phyloP scores from a whole-genome alignment of 1,140 invertebrate genomes.

The Neodiprion pinetum region DNA sequence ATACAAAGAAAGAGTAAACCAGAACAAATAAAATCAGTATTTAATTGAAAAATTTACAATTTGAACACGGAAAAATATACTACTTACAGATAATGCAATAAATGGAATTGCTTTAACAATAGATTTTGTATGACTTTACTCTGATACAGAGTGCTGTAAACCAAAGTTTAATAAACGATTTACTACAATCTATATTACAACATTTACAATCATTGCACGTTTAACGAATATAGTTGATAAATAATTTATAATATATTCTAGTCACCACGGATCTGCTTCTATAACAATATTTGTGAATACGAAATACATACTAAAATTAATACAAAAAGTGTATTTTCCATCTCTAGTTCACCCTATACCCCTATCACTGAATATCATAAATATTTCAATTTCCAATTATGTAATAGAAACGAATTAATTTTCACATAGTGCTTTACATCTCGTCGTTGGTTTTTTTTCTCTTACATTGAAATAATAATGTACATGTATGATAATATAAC shows the following conservation, averaged over 20 bases:
- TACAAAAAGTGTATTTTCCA: background rate
- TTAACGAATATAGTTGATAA: conserved; percentile 40
- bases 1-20: background rate
- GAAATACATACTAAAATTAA: conserved; percentile 2
- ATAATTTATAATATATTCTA: conserved; percentile 57
- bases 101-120: conserved; percentile 30
- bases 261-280: conserved; percentile 52
- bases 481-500: too few relatives aligned
- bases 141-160: conserved; percentile 45
- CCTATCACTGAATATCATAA: too few relatives aligned
- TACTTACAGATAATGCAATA: conserved; percentile 40
- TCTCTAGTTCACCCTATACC: too few relatives aligned
- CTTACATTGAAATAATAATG: too few relatives aligned
- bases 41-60: background rate
- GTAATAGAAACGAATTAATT: too few relatives aligned
- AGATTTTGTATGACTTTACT: conserved; percentile 9
- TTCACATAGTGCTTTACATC: background rate
- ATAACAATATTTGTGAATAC: background rate
- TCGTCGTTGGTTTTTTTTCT: too few relatives aligned
- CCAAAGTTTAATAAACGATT: conserved; percentile 50
- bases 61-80: conserved; percentile 15
- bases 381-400: too few relatives aligned
- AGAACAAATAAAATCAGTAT: background rate
- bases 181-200: conserved; percentile 41
- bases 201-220: conserved; percentile 33